Conservation (phyloP, 2,888 invertebrate genomes). For the Trachelus iudaicus region DNA sequence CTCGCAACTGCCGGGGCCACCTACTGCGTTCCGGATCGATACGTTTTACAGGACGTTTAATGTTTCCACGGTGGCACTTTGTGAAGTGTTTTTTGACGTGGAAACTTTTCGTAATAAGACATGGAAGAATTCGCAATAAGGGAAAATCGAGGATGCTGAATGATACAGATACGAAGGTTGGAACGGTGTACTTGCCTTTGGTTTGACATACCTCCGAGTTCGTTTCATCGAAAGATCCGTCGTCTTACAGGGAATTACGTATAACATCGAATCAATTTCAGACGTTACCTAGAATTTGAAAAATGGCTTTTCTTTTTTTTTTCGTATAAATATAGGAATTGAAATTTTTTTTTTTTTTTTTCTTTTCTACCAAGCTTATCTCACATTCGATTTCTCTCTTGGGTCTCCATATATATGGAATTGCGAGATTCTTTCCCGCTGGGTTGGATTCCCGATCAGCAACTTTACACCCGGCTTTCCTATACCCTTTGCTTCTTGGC, state of each 20-base stretch:
- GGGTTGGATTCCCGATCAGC: neutral
- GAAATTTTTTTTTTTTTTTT: neutral
- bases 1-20: neutral
- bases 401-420: neutral
- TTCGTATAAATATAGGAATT: neutral
- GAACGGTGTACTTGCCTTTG: neutral
- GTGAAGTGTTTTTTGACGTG: slow-evolving; percentile 42
- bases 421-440: neutral
- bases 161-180: neutral
- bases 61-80: slow-evolving; percentile 28
- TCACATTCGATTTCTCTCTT: neutral
- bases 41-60: slow-evolving; percentile 21
- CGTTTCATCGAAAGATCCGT: neutral
- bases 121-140: slow-evolving; percentile 50
- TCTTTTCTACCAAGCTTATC: neutral
- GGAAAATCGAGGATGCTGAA: neutral
- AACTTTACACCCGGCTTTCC: neutral
- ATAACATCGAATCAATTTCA: neutral
- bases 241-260: neutral
- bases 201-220: neutral
- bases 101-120: slow-evolving; percentile 51
- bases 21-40: neutral
- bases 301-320: neutral
- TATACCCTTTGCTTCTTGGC: neutral
- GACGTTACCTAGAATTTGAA: neutral